phyloP scores from a whole-genome alignment of 30 jellyfish, hydroid and myxozoan genomes.

The Rhopilema esculentum region DNA sequence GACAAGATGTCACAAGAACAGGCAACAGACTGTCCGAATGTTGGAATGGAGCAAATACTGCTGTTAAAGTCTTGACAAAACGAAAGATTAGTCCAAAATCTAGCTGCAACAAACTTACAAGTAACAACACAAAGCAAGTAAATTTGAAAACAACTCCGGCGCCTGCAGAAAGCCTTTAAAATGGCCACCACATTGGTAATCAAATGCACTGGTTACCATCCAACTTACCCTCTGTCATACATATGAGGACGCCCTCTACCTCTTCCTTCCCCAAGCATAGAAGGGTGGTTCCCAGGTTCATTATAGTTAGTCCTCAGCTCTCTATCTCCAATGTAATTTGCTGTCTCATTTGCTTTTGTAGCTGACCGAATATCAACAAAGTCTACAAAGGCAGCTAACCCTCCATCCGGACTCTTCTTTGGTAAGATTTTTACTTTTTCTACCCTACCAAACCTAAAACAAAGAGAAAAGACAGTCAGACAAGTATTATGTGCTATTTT shows the following conservation, averaged over 20 bases:
- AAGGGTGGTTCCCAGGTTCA: constrained; percentile 94
- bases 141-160: background rate
- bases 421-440: constrained; percentile 96
- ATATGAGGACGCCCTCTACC: constrained; percentile 89
- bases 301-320: constrained; percentile 96
- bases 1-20: background rate
- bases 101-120: background rate
- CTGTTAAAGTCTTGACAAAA: background rate
- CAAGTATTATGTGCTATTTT: background rate
- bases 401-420: constrained; percentile 99
- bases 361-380: constrained; percentile 99
- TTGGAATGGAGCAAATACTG: background rate
- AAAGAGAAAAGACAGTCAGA: background rate
- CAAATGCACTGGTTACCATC: constrained; percentile 24
- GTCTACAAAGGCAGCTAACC: constrained; percentile 99
- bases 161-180: background rate
- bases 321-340: constrained; percentile 92
- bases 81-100: background rate
- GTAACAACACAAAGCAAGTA: background rate
- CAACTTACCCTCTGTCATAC: constrained; percentile 94
- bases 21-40: background rate
- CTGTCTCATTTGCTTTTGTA: constrained; percentile 98
- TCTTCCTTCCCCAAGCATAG: constrained; percentile 76
- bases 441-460: constrained; percentile 95
- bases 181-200: background rate